Evolutionary conservation across 1,140 invertebrate species (phyloP), one percentile per base, ranked within the genome.

Genomic region (Hyphantria cunea): DNA sequence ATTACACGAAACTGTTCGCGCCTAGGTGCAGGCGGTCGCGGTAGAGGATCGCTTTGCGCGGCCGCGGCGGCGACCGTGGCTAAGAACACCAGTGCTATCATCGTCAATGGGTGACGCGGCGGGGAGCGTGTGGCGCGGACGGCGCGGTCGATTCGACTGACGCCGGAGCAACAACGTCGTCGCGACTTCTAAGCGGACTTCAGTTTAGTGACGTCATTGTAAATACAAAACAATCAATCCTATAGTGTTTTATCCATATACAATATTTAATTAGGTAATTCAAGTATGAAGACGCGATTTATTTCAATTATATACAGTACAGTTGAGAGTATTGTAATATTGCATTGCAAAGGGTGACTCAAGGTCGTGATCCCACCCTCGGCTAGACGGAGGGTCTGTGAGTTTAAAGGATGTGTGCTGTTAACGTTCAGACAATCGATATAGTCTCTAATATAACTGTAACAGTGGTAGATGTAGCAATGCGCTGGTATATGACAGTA

Each of bases 1-100:
- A 91, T 84, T 44, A 92, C 91, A 53, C 87, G 73, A 71, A 92
- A 92, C 73, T 91, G 91, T 78, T 91, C 86, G 47, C 84, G 82
- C 44, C 79, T 81, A 6, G 77, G 75, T 4, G 69, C 48, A 13
- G 74, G 59, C 10, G 75, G 69, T 12, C 69, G 68, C 41, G 66
- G 69, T 6, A 72, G 65, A 32, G 63, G 62, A 13, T 81, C 77
- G 67, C 80, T 78, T 59, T 85, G 82, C 17, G 82, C 82, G 66
- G 78, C 78, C 51, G 79, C 80, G 56, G 70, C 74, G 62, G 78
- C 81, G 66, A 78, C 67, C 49, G 74, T 63, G 65, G 72, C 74
- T 64, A 82, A 59, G 37, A 89, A 25, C 54, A 85, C 58, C 61
- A 86, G 32, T 54, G 75, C 53, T 34, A 84, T 69, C 84, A 90